These are phyloP conservation scores for Papilio dardanus DNA, from an alignment of 1,140 invertebrate genomes.

Conservation along the genomic window DNA sequence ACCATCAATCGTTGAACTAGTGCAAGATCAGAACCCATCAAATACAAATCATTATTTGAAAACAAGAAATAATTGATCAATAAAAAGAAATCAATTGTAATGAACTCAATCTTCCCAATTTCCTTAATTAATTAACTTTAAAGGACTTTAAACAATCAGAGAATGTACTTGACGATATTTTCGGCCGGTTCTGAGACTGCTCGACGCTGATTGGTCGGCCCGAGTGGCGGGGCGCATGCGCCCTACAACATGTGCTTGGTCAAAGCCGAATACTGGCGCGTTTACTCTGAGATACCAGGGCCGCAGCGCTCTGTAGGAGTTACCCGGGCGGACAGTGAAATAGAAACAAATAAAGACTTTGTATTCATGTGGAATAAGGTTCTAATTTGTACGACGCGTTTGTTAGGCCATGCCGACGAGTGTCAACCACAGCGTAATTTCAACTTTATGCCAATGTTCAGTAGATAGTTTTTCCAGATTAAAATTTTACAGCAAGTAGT, in stretches of 20 bases:
- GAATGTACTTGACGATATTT: conserved; percentile 46
- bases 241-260: conserved; percentile 65
- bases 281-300: conserved; percentile 77
- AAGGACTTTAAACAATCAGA: conserved; percentile 1
- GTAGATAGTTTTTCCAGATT: neutral
- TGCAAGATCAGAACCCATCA: conserved; percentile 38
- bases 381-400: conserved; percentile 45
- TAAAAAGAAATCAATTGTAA: neutral
- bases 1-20: conserved; percentile 63
- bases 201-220: conserved; percentile 70
- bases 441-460: conserved; percentile 39
- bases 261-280: conserved; percentile 78
- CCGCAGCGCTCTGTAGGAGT: conserved; percentile 77
- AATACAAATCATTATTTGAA: neutral
- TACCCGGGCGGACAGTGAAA: conserved; percentile 45
- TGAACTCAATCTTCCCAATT: neutral
- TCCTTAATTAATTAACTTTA: neutral
- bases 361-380: conserved; percentile 18
- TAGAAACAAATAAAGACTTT: conserved; percentile 49
- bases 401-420: conserved; percentile 66
- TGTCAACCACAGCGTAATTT: conserved; percentile 57
- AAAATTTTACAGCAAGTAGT: conserved; percentile 58
- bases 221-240: conserved; percentile 78
- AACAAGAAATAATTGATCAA: neutral
- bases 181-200: conserved; percentile 53